Base-by-base conservation (phyloP, 2,888 invertebrate species). In the Pristionchus fissidentatus region DNA sequence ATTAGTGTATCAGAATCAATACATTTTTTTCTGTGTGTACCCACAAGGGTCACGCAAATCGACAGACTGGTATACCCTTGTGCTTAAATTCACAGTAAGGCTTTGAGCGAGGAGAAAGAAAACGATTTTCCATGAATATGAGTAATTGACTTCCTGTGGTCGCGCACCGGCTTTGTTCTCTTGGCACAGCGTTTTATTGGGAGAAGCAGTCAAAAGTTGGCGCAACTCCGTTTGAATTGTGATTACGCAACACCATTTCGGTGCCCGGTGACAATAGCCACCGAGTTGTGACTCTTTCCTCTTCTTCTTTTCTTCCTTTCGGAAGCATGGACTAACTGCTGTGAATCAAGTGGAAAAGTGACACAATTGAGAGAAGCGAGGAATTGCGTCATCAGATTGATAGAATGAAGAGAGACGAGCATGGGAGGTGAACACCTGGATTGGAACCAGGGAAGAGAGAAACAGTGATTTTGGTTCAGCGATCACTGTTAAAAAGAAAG, bases 341-440 rank as follows among this genome's bases (percentile, higher is more conserved):
- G 70, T 70, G 70, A 41, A 26, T 3, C 41, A 41, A 70, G 70
- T 70, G 70, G 70, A 70, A 41, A 10, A 15, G 4, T 13, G 13
- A 1, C 62, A 62, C 62, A 35, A 35, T 2, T 10, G 57, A 57
- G 7, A 52, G 52, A 52, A 52, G 19, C 3, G 43, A 70, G 41
- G 8, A 32, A 32, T 70, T 70, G 70, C 70, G 70, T 41, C 70
- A 70, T 26, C 70, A 38, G 70, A 70, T 38, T 70, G 70, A 70
- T 41, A n/a, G n/a, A n/a, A n/a, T n/a, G n/a, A n/a, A n/a, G n/a
- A n/a, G n/a, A n/a, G n/a, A n/a, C n/a, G n/a, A n/a, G n/a, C n/a
- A n/a, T 41, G 70, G n/a, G 15, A 1, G 32, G 62, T 7, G 35
- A 8, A 7, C 29, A 29, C 60, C 60, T 60, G 29, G 10, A 0